Conservation (phyloP, 2,797 vertebrate genomes). For the Hybognathus amarus region DNA sequence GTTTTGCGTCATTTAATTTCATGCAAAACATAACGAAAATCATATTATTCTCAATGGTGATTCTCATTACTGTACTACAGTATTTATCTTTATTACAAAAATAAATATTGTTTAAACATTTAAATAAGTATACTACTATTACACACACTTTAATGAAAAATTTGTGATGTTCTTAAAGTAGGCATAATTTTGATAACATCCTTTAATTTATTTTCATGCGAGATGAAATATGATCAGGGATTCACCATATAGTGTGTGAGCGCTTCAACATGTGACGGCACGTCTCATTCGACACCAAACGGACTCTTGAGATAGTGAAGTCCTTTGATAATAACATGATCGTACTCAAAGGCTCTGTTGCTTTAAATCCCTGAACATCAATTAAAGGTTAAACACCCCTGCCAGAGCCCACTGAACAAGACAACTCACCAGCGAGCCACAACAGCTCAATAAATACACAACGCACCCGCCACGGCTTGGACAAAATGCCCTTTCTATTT, state of each 20-base stretch:
- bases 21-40: no score
- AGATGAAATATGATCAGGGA: background rate
- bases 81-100: background rate
- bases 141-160: background rate
- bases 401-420: background rate
- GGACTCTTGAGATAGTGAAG: background rate
- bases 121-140: background rate
- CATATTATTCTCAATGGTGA: background rate
- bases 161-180: background rate
- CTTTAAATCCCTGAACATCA: conserved; percentile 17
- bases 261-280: background rate
- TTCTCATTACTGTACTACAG: background rate
- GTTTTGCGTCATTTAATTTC: no score
- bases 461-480: background rate
- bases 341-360: background rate
- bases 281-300: background rate
- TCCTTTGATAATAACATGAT: conserved; percentile 5
- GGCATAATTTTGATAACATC: background rate
- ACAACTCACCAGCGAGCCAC: background rate
- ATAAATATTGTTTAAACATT: background rate
- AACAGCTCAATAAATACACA: background rate
- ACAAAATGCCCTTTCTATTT: background rate
- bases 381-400: background rate
- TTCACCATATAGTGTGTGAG: background rate
- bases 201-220: background rate